Base-by-base conservation (phyloP, 2,797 vertebrate genomes). In the Callimico goeldii region DNA sequence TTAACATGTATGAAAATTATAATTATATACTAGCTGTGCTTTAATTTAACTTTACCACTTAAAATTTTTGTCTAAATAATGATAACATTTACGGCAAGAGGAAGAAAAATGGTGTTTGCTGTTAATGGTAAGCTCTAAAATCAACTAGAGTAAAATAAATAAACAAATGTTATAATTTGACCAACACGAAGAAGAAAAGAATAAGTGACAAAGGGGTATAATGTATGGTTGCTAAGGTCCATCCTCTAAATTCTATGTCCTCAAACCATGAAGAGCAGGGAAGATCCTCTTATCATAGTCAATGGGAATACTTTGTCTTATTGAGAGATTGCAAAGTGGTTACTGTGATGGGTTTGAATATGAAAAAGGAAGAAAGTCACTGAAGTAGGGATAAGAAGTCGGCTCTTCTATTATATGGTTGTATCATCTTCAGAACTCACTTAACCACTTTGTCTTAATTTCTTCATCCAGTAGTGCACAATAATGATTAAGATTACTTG, bases 251-350 rank as follows among this genome's bases (percentile, higher is more conserved):
- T 70, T 83, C 20, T 80, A 33, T 79, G 19, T 87, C 80, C 3
- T 17, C 15, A 10, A 24, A 52, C 2, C 20, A 14, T 61, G 39
- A 48, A 17, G 55, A 55, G 14, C 1, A 87, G 36, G 11, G 7
- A 83, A 90, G 24, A 46, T 7, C 19, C 20, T 86, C 30, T 9
- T 14, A n/a, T 41, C 7, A 55, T 26, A 72, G 70, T 79, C n/a
- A 46, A 19, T 17, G 43, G 15, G 36, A 90, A 48, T 67, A n/a
- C 50, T 92, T 80, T 75, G 41, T 89, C 52, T 75, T 75, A 39
- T 22, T 52, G 61, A 92, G 77, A 88, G 70, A 70, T 96, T 93
- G 33, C 22, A 92, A 76, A 93, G 55, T 75, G 43, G 9, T 92
- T 88, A 77, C 39, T 50, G 83, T 82, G 72, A 58, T 41, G 10